Percentiles rank a stretch among this genome's conserved stretches.
These are phyloP conservation scores for Babylonia areolata DNA, from an alignment of 1,140 invertebrate species.

Conservation along the genomic window DNA sequence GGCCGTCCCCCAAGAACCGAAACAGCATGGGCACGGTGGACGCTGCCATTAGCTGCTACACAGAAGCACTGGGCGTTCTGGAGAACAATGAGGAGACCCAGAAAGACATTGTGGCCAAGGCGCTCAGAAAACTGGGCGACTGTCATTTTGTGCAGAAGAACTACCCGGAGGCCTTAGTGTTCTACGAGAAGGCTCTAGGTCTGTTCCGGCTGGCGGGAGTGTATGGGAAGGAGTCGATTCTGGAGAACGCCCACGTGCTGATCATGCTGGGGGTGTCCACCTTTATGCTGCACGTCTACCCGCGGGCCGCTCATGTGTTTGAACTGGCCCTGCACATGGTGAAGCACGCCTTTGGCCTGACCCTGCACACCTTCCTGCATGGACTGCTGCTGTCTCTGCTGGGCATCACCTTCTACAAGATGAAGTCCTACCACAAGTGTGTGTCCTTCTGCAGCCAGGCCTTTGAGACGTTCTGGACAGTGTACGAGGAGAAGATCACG, in stretches of 20 bases:
- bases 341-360: constrained; percentile 61
- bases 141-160: constrained; percentile 72
- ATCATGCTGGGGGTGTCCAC: constrained; percentile 73
- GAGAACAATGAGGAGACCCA: constrained; percentile 63
- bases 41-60: constrained; percentile 69
- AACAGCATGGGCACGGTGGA: constrained; percentile 36
- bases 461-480: constrained; percentile 69
- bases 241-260: constrained; percentile 70
- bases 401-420: constrained; percentile 71
- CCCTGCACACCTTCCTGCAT: constrained; percentile 62
- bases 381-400: constrained; percentile 69
- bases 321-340: constrained; percentile 69
- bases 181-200: constrained; percentile 66
- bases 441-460: constrained; percentile 70
- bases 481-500: constrained; percentile 66
- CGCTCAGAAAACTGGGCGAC: constrained; percentile 68
- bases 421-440: constrained; percentile 72
- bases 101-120: constrained; percentile 65
- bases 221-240: constrained; percentile 62
- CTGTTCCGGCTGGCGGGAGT: constrained; percentile 61
- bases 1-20: constrained; percentile 6
- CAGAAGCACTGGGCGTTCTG: constrained; percentile 65
- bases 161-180: constrained; percentile 68
- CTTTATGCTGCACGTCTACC: constrained; percentile 73
- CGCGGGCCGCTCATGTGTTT: constrained; percentile 67